A percentile compares a stretch with the other conserved stretches of the same genome.
These are phyloP conservation scores for Graptemys geographica DNA, from an alignment of 2,797 vertebrate species.

Conservation along the genomic window DNA sequence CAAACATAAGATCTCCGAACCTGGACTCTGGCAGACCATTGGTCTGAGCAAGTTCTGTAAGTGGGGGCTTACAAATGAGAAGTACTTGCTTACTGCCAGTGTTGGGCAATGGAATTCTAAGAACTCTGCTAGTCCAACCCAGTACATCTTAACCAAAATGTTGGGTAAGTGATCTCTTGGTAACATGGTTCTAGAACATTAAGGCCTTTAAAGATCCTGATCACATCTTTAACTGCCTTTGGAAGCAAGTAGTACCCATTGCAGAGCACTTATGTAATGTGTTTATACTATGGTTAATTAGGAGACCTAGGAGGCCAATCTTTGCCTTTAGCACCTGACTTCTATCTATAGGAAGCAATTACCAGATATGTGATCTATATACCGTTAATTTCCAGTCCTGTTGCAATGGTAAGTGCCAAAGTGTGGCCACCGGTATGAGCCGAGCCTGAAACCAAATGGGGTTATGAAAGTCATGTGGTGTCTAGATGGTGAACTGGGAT, in stretches of 20 bases:
- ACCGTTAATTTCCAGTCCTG: background rate
- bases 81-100: background rate
- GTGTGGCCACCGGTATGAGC: background rate
- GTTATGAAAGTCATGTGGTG: background rate
- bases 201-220: background rate
- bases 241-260: background rate
- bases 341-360: background rate
- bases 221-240: background rate
- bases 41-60: background rate
- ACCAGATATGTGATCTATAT: background rate
- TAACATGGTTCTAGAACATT: background rate
- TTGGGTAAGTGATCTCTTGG: background rate
- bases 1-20: background rate
- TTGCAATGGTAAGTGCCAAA: background rate
- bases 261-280: background rate
- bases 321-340: background rate
- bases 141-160: background rate
- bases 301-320: background rate
- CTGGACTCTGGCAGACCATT: background rate
- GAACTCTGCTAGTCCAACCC: background rate
- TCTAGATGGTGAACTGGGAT: background rate
- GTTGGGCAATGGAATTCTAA: background rate
- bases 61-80: background rate
- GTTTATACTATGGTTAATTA: background rate
- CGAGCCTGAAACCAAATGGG: background rate